Evolutionary conservation across 2,113 vertebrate genomes (phyloP), one percentile per base, ranked within the genome.

Genomic region (Tachuris rubrigastra): DNA sequence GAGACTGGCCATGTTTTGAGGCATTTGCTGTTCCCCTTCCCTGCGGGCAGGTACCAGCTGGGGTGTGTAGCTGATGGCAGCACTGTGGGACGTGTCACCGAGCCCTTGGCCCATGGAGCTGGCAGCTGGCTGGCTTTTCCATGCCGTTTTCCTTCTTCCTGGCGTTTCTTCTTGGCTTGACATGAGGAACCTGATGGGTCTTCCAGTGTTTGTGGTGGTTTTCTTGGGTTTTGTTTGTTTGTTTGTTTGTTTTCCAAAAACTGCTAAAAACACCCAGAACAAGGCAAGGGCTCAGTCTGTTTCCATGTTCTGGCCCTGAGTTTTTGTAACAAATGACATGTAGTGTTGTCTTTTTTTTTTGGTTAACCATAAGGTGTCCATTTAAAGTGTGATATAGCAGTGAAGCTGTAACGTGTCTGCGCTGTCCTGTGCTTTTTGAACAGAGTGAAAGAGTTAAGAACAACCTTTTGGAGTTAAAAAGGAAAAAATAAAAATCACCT

Each of bases 71-170:
- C 46, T 35, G 85, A 4, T 62, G 65, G 56, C 69, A 39, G 46
- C 1, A 1, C 73, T 28, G 24, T 3, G n/a, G 80, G 50, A 63
- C 2, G 0, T 19, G 22, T 8, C 28, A 27, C 2, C 35, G 80
- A 37, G 73, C 13, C 56, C 28, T 53, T 56, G 85, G 85, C 80
- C 81, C 6, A 1, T 1, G 0, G 44, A 80, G 62, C 4, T 23
- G 41, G 42, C 47, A 75, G 50, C 63, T 41, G 62, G 9, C 14
- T 59, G 52, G 19, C 16, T 37, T 33, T 52, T 17, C 39, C 6
- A 15, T 14, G 31, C 39, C 27, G 2, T 63, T 66, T 39, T 37
- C 39, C 23, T 42, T 50, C 24, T 59, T 69, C 50, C 28, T 74
- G 31, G 25, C 2, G 1, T 52, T 52, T 28, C 50, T 28, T 27